These are phyloP conservation scores for Bombus pyrosoma DNA, from an alignment of 1,140 invertebrate species.

Conservation along the genomic window DNA sequence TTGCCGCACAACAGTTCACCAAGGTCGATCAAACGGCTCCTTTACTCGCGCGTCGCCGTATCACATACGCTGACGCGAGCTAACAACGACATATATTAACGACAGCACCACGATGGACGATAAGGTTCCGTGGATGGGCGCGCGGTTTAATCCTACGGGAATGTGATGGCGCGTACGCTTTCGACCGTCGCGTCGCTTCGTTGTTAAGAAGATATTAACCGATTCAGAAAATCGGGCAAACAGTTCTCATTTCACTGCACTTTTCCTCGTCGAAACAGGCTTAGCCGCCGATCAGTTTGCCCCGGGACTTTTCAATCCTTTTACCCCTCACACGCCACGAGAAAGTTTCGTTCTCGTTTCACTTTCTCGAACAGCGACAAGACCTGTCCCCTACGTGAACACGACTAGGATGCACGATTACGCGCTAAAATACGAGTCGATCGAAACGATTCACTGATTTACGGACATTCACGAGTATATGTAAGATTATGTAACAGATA, in stretches of 20 bases:
- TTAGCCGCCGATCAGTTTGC: not conserved
- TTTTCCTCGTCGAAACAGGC: not conserved
- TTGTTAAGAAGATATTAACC: not conserved
- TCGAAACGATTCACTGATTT: not conserved
- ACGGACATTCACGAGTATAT: not conserved
- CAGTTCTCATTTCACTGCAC: slow-evolving; percentile 24
- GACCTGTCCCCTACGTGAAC: too few species aligned
- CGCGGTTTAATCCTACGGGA: not conserved
- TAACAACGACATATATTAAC: not conserved
- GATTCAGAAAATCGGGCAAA: not conserved
- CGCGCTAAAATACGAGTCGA: not conserved
- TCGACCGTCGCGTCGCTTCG: not conserved
- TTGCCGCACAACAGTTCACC: slow-evolving; percentile 65
- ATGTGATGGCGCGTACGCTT: not conserved
- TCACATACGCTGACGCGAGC: not conserved
- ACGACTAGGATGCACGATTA: not conserved
- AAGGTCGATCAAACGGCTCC: slow-evolving; percentile 36
- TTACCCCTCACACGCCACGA: not conserved
- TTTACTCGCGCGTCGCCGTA: not conserved
- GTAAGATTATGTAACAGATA: not conserved
- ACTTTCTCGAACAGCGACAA: not conserved
- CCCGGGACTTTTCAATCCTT: not conserved
- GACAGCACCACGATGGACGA: not conserved
- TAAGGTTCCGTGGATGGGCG: not conserved
- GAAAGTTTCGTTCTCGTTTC: not conserved